These are phyloP conservation scores for Nettapus auritus DNA, from an alignment of 2,113 vertebrate species.

Conservation along the genomic window DNA sequence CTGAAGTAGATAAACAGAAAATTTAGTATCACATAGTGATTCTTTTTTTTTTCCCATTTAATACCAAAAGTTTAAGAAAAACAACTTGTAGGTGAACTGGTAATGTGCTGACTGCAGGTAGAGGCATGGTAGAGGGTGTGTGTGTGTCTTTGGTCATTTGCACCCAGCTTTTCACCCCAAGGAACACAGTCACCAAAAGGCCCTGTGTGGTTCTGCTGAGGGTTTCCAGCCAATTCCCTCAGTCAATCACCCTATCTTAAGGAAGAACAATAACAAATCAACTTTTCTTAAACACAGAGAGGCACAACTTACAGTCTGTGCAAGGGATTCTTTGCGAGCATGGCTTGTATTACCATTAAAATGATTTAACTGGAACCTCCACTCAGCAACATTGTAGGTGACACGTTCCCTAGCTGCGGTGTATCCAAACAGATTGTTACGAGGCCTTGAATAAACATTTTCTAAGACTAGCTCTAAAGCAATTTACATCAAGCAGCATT, in stretches of 20 bases:
- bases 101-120: background rate
- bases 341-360: conserved; percentile 45
- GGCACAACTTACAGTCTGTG: background rate
- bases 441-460: conserved; percentile 74
- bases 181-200: background rate
- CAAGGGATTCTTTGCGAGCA: background rate
- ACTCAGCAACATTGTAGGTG: conserved; percentile 52
- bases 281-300: background rate
- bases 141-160: background rate
- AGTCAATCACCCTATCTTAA: background rate
- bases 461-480: conserved; percentile 45
- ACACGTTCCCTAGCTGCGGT: conserved; percentile 63
- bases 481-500: conserved; percentile 77
- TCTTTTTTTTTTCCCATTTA: background rate
- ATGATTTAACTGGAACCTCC: conserved; percentile 67
- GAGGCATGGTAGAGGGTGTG: accelerated
- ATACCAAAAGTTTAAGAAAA: background rate
- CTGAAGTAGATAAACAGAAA: background rate
- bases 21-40: background rate
- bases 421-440: conserved; percentile 68
- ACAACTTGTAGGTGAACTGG: background rate
- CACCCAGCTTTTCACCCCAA: background rate
- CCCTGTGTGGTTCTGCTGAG: background rate
- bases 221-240: background rate
- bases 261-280: background rate